phyloP scores from a whole-genome alignment of 2,113 vertebrate genomes.

The Brienomyrus brachyistius region DNA sequence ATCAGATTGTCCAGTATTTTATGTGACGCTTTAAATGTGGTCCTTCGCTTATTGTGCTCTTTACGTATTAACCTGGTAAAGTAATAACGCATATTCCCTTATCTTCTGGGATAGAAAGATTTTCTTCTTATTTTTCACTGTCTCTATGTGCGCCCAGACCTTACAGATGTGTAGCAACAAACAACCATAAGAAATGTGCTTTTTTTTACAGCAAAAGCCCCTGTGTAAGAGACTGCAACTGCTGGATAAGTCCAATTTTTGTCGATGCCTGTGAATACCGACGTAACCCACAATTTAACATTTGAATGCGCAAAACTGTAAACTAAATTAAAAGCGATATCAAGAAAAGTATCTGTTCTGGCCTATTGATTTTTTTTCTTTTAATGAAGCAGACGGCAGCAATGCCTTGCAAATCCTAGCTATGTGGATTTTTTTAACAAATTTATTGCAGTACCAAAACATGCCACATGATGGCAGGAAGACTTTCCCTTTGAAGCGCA shows the following conservation, averaged over 20 bases:
- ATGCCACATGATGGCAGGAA: conserved; percentile 53
- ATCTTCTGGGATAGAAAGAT: background rate
- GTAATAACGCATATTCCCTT: background rate
- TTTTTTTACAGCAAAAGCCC: background rate
- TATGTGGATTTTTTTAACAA: background rate
- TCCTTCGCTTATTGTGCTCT: background rate
- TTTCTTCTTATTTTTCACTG: background rate
- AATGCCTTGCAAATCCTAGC: background rate
- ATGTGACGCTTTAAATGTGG: background rate
- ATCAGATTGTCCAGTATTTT: background rate
- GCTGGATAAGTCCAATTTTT: background rate
- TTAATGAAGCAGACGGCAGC: background rate
- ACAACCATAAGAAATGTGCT: background rate
- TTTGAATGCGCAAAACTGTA: background rate
- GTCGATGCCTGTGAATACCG: background rate
- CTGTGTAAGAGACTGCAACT: background rate
- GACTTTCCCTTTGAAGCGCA: background rate
- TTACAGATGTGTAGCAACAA: background rate
- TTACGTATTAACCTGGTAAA: background rate
- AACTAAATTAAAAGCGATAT: background rate
- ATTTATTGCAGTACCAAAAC: conserved; percentile 36
- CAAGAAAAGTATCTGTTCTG: background rate
- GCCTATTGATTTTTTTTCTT: background rate
- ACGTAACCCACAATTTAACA: background rate
- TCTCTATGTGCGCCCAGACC: background rate